Evolutionary conservation across 2,113 vertebrate species (phyloP), one percentile per base, ranked within the genome.

Genomic region (Anthoscopus minutus): DNA sequence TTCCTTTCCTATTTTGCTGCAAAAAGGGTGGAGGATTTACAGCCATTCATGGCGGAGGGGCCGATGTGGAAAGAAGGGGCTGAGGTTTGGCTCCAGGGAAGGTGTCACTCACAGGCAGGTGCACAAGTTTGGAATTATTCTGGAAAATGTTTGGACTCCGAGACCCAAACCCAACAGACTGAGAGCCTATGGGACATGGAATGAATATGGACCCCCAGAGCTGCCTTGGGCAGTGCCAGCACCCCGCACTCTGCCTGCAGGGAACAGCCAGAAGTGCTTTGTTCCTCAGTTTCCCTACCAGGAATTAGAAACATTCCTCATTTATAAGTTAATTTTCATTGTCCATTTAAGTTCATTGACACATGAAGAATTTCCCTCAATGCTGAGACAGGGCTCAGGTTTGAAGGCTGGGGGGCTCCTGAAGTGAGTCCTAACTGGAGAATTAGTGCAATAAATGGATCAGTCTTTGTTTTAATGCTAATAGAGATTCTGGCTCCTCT

Each of bases 361-460:
- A 42, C 2, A 1, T 51, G 74, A 42, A 51, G 47, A 24, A 28
- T 44, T 28, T 53, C 60, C 50, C 72, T 35, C 54, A 73, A n/a
- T 35, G 28, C 62, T 87, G 67, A 54, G 50, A 40, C 90, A 81
- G 69, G 85, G 93, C 71, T 44, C 10, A 20, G 69, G 35, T 67
- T 80, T 72, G 84, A 88, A 82, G 50, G 85, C 77, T 91, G 67
- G 71, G 77, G 93, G 15, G 50, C 47, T 87, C 84, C 86, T 67
- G 18, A 17, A 22, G 38, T 8, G 92, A 85, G 53, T 56, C 48
- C 72, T 77, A 33, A 71, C 66, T 13, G 79, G 62, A 81, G 92
- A 93, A 95, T 93, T 71, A 91, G 56, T 51, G 57, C 82, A 86
- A 86, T 86, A 73, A 93, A 31, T 67, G 56, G 38, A 73, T 74